These are phyloP conservation scores for Valencia hispanica DNA, from an alignment of 2,797 vertebrate genomes.

Conservation along the genomic window DNA sequence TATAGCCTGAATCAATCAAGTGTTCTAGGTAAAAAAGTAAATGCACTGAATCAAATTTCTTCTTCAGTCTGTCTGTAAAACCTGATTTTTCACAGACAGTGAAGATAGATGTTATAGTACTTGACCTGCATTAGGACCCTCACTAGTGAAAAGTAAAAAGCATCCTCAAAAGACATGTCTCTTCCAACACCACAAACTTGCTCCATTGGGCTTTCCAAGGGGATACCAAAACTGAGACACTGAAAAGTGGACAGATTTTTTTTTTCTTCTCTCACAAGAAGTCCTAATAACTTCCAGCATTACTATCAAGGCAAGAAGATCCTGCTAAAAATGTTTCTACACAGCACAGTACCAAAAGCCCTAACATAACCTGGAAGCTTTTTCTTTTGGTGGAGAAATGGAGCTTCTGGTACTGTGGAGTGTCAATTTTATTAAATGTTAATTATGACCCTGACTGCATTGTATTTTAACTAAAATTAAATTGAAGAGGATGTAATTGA, in stretches of 20 bases:
- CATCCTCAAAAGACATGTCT: not conserved
- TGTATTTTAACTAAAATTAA: too few relatives aligned
- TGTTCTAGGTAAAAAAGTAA: not conserved
- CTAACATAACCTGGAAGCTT: too few relatives aligned
- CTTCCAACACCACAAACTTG: not conserved
- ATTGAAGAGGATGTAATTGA: too few relatives aligned
- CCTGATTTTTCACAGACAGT: not conserved
- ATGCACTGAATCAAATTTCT: not conserved
- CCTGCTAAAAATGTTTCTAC: not conserved
- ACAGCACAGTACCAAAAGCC: too few relatives aligned
- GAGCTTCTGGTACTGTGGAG: too few relatives aligned
- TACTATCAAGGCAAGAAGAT: too few relatives aligned
- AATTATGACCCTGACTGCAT: too few relatives aligned
- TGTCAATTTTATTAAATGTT: too few relatives aligned
- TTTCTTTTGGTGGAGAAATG: too few relatives aligned
- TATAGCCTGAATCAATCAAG: not conserved
- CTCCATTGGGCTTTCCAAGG: not conserved
- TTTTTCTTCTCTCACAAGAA: too few relatives aligned
- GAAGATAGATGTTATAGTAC: not conserved
- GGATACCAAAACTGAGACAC: not conserved
- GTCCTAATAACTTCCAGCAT: not conserved
- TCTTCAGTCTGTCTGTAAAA: not conserved
- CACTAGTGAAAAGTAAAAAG: not conserved
- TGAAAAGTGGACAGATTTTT: not conserved
- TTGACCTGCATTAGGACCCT: not conserved